phyloP scores from a whole-genome alignment of 2,797 vertebrate genomes.

The Hirundo rustica region DNA sequence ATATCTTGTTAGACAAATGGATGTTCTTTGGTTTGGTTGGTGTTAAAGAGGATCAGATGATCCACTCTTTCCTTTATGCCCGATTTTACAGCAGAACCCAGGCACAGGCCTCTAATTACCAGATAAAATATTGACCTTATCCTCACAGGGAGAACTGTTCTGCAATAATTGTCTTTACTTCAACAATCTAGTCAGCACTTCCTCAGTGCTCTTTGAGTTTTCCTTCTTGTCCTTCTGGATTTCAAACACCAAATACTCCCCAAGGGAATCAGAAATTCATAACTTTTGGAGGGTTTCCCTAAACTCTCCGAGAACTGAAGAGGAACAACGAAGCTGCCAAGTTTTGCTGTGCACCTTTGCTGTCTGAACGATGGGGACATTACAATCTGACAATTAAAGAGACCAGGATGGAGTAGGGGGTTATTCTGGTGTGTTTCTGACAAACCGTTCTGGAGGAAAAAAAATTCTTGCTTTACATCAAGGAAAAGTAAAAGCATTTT shows the following conservation, averaged over 20 bases:
- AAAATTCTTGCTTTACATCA: background rate
- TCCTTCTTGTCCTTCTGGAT: background rate
- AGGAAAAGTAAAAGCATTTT: background rate
- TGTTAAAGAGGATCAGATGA: background rate
- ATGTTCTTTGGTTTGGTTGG: background rate
- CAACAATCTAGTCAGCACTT: background rate
- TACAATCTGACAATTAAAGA: background rate
- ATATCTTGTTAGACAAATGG: background rate
- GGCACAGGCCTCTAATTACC: background rate
- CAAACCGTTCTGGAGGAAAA: background rate
- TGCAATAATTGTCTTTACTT: background rate
- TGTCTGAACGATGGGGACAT: background rate
- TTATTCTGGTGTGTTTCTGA: background rate
- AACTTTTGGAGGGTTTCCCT: background rate
- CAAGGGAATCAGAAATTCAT: background rate
- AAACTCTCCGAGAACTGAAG: background rate
- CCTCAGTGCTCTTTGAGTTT: background rate
- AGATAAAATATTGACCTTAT: background rate
- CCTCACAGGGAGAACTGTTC: background rate
- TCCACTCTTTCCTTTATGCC: background rate
- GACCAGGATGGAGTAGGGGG: background rate
- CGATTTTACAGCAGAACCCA: background rate
- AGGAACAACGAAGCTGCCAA: background rate
- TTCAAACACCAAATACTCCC: background rate
- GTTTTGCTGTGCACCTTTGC: background rate